A percentile compares a stretch with the other conserved stretches of the same genome.
These are phyloP conservation scores for Neomorphus geoffroyi DNA, from an alignment of 2,797 vertebrate genomes.

Conservation along the genomic window DNA sequence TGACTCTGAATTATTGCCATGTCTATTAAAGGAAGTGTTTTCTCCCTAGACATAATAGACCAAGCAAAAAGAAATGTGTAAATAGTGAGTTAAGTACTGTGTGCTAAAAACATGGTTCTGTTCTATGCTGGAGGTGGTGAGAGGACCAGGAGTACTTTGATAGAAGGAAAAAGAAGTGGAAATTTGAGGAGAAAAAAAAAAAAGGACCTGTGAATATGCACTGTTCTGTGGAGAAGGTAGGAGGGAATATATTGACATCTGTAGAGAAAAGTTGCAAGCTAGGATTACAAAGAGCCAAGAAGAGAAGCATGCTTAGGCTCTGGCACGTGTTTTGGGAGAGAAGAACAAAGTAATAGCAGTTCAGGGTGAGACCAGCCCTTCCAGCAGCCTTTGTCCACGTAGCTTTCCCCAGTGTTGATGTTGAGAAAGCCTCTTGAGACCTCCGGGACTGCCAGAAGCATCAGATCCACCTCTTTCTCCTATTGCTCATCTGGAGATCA, in stretches of 20 bases:
- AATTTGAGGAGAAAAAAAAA: neutral
- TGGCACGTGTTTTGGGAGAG: neutral
- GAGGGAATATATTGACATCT: neutral
- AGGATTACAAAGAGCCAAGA: neutral
- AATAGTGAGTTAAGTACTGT: neutral
- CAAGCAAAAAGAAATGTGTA: neutral
- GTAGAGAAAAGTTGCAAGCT: neutral
- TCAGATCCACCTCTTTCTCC: neutral
- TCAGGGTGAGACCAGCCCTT: neutral
- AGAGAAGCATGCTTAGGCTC: neutral
- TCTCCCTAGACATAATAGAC: neutral
- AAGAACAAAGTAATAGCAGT: neutral
- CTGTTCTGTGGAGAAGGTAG: neutral
- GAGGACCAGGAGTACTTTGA: neutral
- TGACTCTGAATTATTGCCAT: neutral
- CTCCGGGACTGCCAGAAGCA: neutral
- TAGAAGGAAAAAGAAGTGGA: neutral
- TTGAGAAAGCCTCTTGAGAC: neutral
- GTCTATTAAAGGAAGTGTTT: slow-evolving; percentile 2
- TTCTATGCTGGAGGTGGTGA: neutral
- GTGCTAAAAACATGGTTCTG: neutral
- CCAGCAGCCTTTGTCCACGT: neutral
- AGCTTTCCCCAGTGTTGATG: fast-evolving
- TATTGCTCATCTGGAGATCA: neutral
- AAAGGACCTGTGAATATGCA: neutral